phyloP scores from a whole-genome alignment of 2,888 invertebrate species.

The Microctonus hyperodae region DNA sequence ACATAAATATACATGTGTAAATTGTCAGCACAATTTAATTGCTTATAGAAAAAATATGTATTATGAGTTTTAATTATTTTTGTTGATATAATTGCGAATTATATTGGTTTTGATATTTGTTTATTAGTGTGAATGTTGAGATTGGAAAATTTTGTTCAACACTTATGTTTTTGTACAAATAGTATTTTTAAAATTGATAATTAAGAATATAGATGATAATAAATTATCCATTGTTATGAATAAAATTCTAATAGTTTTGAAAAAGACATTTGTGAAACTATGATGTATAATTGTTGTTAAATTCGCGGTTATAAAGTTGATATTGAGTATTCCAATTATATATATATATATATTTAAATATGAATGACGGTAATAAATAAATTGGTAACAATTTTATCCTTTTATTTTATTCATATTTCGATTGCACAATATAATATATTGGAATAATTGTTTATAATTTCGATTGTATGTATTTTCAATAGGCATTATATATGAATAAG shows the following conservation, averaged over 20 bases:
- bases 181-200: not conserved
- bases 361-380: not conserved
- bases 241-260: not conserved
- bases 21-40: not conserved
- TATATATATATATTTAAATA: slow-evolving; percentile 2
- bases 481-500: no score
- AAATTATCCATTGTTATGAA: not conserved
- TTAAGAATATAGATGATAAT: not conserved
- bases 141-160: not conserved
- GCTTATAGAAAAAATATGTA: not conserved
- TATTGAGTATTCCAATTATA: not conserved
- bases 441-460: not conserved
- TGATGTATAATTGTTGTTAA: not conserved
- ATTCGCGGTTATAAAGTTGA: not conserved
- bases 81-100: not conserved
- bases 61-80: not conserved
- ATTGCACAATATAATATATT: not conserved
- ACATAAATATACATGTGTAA: no score
- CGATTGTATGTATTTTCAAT: not conserved
- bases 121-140: not conserved
- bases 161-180: not conserved
- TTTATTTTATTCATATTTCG: not conserved
- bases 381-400: not conserved
- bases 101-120: not conserved
- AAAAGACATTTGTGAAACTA: not conserved